Percentiles rank a stretch among this genome's conserved stretches.
phyloP scores from a whole-genome alignment of 2,888 invertebrate genomes.

The Enchytraeus crypticus region DNA sequence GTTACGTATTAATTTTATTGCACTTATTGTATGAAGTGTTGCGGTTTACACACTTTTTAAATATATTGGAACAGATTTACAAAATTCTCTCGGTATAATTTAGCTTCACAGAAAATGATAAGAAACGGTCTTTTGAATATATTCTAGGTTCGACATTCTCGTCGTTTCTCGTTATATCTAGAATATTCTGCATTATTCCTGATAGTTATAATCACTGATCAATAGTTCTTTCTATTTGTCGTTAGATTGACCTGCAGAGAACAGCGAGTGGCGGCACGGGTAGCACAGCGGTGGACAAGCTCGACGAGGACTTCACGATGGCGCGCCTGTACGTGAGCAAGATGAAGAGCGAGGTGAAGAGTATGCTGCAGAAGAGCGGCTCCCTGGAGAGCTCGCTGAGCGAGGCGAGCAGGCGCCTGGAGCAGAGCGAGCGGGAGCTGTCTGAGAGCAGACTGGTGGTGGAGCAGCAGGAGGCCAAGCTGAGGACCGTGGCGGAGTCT shows the following conservation, averaged over 20 bases:
- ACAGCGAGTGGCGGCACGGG: background rate
- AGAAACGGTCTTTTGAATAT: no score
- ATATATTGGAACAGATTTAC: no score
- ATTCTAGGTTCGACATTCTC: no score
- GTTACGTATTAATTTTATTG: no score
- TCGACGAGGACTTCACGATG: slow-evolving; percentile 97
- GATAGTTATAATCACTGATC: no score
- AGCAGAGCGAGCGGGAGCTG: slow-evolving; percentile 81
- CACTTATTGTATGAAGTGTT: no score
- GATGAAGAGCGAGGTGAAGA: slow-evolving; percentile 97
- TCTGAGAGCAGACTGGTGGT: slow-evolving; percentile 81
- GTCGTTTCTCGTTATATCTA: no score
- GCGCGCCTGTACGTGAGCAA: slow-evolving; percentile 93
- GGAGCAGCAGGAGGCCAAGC: slow-evolving; percentile 77
- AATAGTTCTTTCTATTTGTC: no score
- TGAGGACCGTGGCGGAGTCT: slow-evolving; percentile 85
- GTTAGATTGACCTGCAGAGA: slow-evolving; percentile 7
- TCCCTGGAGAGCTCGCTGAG: slow-evolving; percentile 78
- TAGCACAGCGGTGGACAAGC: slow-evolving; percentile 47
- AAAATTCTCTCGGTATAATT: no score
- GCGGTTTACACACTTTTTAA: no score
- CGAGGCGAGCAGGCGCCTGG: slow-evolving; percentile 77
- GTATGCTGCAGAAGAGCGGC: slow-evolving; percentile 70
- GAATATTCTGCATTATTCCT: no score
- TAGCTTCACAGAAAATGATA: no score